A percentile compares a stretch with the other conserved stretches of the same genome.
These are phyloP conservation scores for Machimus rusticus DNA, from an alignment of 2,888 invertebrate genomes.

Conservation along the genomic window DNA sequence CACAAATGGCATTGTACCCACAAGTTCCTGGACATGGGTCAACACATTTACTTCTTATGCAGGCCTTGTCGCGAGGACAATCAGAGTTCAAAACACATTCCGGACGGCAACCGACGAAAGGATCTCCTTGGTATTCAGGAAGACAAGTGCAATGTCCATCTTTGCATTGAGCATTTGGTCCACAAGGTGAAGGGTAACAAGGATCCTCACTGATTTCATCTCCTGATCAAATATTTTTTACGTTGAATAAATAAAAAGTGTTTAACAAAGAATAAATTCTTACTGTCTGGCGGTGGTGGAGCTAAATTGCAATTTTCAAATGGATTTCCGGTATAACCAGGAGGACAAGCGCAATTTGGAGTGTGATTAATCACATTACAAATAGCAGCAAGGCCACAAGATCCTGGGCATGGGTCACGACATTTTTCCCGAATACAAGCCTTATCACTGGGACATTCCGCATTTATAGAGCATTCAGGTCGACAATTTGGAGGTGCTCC, in stretches of 20 bases:
- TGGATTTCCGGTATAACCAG: slow-evolving; percentile 71
- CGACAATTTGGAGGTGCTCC: slow-evolving; percentile 78
- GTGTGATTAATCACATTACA: slow-evolving; percentile 74
- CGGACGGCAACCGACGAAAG: slow-evolving; percentile 73
- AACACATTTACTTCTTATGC: slow-evolving; percentile 74
- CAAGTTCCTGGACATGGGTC: slow-evolving; percentile 81
- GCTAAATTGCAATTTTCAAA: slow-evolving; percentile 67
- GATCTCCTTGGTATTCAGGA: slow-evolving; percentile 73
- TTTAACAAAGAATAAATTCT: not conserved
- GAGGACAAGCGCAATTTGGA: slow-evolving; percentile 73
- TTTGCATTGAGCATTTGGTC: slow-evolving; percentile 73
- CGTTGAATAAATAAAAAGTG: not conserved
- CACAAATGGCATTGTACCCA: slow-evolving; percentile 74
- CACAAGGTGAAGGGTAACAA: slow-evolving; percentile 76
- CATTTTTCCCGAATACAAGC: slow-evolving; percentile 81
- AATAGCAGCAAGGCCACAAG: slow-evolving; percentile 70
- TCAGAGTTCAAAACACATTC: slow-evolving; percentile 76
- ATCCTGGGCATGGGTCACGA: slow-evolving; percentile 72
- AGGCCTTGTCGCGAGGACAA: slow-evolving; percentile 72
- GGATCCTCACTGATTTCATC: slow-evolving; percentile 63
- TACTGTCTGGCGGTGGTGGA: slow-evolving; percentile 50
- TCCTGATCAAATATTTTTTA: slow-evolving; percentile 46
- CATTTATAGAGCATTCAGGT: slow-evolving; percentile 79
- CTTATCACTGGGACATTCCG: slow-evolving; percentile 73
- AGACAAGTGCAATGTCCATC: slow-evolving; percentile 75